Evolutionary conservation across 1,140 invertebrate species (phyloP), one percentile per base, ranked within the genome.

Genomic region (Eulimnadia texana): DNA sequence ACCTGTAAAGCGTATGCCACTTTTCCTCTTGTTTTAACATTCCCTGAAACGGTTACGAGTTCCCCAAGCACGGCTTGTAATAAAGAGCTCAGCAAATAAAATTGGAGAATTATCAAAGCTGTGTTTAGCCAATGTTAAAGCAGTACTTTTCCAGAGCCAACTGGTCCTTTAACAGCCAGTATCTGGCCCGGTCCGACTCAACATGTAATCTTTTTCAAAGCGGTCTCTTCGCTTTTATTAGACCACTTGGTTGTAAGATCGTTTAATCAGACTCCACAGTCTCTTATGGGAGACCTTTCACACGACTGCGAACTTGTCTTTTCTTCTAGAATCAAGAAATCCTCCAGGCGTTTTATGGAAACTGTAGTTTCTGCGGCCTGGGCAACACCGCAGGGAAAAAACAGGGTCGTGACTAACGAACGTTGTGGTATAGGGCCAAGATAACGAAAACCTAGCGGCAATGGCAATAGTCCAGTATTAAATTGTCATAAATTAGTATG

Each of bases 1-100:
- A 93, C 88, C 72, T 97, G 93, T 16, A 88, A 85, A 13, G 88
- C 84, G 72, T 94, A 97, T 0, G 88, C 85, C 3, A 95, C 73
- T 42, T 75, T 82, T 19, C 93, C 93, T 50, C 80, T 79, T 0
- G 92, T 74, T 52, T 79, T 74, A 0, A 94, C 72, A 3, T 71
- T 74, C 0, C 90, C 90, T 0, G 75, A 72, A 1, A 70, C 72
- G 0, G 86, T 67, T 2, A 85, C 84, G 25, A 94, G 70, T 73
- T 96, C 93, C 58, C 81, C 77, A 3, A 96, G 75, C 59, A 95
- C 78, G 1, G 82, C 78, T 69, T 93, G 84, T 16, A 95, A 74
- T 3, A 95, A 71, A 23, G 90, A 91, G 1, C 81, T 83, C 75
- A n/a, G n/a, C n/a, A n/a, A n/a, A n/a, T n/a, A n/a, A n/a, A n/a